Evolutionary conservation across 2,888 invertebrate genomes (phyloP).

Genomic region (Oscheius myriophilus): DNA sequence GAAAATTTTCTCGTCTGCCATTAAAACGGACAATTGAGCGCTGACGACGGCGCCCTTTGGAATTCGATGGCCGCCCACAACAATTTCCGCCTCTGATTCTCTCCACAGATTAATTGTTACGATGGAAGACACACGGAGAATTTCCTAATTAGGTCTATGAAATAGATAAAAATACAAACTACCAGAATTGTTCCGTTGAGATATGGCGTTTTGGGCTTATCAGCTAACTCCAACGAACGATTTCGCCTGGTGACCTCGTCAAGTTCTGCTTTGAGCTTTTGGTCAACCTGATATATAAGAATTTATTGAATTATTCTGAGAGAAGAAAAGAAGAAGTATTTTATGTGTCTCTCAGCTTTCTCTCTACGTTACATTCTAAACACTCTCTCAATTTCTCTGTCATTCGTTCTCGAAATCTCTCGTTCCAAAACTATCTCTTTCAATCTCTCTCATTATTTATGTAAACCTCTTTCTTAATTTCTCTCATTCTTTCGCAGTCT

Average conservation of each 20-base stretch:
- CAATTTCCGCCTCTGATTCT: slow-evolving; percentile 27
- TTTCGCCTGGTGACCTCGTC: slow-evolving; percentile 5
- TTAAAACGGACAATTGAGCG: slow-evolving; percentile 37
- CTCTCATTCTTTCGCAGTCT: no score
- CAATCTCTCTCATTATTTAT: no score
- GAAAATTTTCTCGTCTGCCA: slow-evolving; percentile 36
- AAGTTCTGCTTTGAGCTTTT: not conserved
- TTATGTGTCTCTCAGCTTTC: no score
- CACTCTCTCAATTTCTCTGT: no score
- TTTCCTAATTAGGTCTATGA: slow-evolving; percentile 8
- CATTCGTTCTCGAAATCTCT: no score
- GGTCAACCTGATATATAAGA: slow-evolving; percentile 1
- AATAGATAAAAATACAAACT: not conserved
- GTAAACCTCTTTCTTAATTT: no score
- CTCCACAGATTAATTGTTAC: slow-evolving; percentile 17
- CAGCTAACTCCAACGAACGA: slow-evolving; percentile 1
- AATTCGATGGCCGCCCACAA: slow-evolving; percentile 33
- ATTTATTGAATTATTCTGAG: no score
- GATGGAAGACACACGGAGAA: slow-evolving; percentile 11
- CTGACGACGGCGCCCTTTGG: slow-evolving; percentile 34
- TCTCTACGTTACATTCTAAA: no score
- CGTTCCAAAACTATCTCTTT: no score
- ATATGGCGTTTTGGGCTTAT: slow-evolving; percentile 19
- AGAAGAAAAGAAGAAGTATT: no score
- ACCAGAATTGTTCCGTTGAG: slow-evolving; percentile 17